These are phyloP conservation scores for Calycopis cecrops DNA, from an alignment of 1,140 invertebrate genomes.

Conservation along the genomic window DNA sequence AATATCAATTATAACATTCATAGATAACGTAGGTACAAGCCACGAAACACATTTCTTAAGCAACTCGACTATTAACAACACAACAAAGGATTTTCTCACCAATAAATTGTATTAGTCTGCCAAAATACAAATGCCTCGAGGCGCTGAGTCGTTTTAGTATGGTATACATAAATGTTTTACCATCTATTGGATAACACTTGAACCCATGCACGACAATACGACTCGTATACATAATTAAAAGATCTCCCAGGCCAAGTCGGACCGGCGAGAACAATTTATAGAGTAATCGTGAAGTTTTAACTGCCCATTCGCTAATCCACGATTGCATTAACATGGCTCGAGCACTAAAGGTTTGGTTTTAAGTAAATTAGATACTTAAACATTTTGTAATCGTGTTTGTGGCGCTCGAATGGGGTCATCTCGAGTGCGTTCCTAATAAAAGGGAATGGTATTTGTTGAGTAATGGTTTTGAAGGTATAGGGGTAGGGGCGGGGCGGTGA, in stretches of 20 bases:
- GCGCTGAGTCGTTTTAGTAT: not conserved
- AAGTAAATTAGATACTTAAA: constrained; percentile 16
- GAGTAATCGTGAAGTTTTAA: constrained; percentile 38
- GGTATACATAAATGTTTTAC: constrained; percentile 4
- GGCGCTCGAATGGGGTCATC: constrained; percentile 42
- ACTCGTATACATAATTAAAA: constrained; percentile 41
- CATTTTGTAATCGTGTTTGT: constrained; percentile 40
- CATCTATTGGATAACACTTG: constrained; percentile 7
- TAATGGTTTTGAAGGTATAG: constrained; percentile 43
- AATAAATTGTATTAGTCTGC: constrained; percentile 28
- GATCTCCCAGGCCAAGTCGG: constrained; percentile 34
- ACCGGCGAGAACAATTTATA: constrained; percentile 32
- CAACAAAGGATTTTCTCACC: constrained; percentile 25
- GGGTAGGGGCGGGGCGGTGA: constrained; percentile 65
- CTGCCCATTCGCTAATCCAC: constrained; percentile 43
- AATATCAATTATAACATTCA: constrained; percentile 4
- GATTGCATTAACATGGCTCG: constrained; percentile 31
- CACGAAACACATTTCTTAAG: not conserved
- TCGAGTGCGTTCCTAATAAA: constrained; percentile 45
- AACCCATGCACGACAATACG: constrained; percentile 22
- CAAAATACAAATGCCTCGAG: constrained; percentile 17
- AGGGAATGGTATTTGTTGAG: constrained; percentile 55
- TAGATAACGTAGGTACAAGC: not conserved
- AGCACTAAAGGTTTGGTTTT: constrained; percentile 19
- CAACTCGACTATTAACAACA: constrained; percentile 13